phyloP scores from a whole-genome alignment of 2,113 vertebrate species.

The Austrofundulus limnaeus region DNA sequence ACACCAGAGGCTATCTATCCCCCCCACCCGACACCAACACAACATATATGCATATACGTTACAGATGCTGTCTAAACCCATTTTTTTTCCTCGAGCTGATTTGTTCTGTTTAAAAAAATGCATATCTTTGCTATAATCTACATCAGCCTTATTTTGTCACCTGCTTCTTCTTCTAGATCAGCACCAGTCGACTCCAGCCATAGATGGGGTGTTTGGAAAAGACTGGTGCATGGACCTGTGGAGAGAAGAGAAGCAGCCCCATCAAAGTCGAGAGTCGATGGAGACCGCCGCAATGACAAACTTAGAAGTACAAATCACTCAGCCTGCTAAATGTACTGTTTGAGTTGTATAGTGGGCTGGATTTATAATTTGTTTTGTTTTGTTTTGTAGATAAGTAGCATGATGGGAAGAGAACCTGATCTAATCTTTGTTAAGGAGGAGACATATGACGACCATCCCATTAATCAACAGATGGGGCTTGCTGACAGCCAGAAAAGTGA shows the following conservation, averaged over 20 bases:
- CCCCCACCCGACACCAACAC: too few species aligned
- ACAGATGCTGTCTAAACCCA: too few species aligned
- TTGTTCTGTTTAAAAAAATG: too few species aligned
- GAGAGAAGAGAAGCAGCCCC: constrained; percentile 67
- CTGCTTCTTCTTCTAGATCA: constrained; percentile 46
- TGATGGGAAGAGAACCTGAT: constrained; percentile 72
- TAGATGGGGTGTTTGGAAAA: constrained; percentile 78
- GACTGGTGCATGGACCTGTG: constrained; percentile 82
- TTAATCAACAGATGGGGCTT: constrained; percentile 61
- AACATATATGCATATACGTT: too few species aligned
- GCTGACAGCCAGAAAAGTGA: constrained; percentile 61
- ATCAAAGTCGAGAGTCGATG: constrained; percentile 44
- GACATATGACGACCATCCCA: constrained; percentile 70
- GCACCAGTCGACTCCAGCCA: constrained; percentile 60
- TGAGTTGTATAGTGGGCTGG: background rate
- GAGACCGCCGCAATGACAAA: constrained; percentile 50
- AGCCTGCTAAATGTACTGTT: background rate
- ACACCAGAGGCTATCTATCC: too few species aligned
- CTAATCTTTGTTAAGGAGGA: constrained; percentile 80
- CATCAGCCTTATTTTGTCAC: too few species aligned
- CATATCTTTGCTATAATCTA: too few species aligned
- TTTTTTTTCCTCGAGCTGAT: too few species aligned
- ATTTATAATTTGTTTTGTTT: constrained; percentile 12
- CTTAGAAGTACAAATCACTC: constrained; percentile 55
- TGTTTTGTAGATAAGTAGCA: constrained; percentile 64